These are phyloP conservation scores for Disparrhopalites patrizii DNA, from an alignment of 2,888 invertebrate genomes.

Conservation along the genomic window DNA sequence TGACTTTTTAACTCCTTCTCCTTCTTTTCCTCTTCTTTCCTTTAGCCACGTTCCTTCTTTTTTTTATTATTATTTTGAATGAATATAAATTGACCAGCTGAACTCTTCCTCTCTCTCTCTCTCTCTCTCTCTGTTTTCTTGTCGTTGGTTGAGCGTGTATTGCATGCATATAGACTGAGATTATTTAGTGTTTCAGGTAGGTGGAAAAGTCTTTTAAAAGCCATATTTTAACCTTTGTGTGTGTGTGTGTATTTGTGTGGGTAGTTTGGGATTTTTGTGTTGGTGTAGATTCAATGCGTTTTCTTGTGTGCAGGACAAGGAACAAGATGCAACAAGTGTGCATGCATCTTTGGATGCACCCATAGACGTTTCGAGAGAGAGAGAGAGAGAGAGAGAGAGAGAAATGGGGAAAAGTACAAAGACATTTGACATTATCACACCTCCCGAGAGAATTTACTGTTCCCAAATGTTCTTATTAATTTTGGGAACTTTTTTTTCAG, in stretches of 20 bases:
- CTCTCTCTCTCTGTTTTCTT: not conserved
- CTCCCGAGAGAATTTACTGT: too few species aligned
- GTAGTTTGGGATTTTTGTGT: slow-evolving; percentile 4
- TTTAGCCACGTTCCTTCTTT: too few species aligned
- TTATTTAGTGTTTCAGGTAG: slow-evolving; percentile 14
- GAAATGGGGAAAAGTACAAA: not conserved
- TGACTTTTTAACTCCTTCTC: too few species aligned
- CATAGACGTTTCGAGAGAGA: too few species aligned
- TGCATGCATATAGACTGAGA: slow-evolving; percentile 11
- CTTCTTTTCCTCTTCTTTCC: too few species aligned
- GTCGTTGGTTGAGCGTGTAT: too few species aligned
- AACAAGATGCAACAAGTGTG: slow-evolving; percentile 14
- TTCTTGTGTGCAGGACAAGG: slow-evolving; percentile 17
- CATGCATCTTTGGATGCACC: slow-evolving; percentile 22
- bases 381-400: too few species aligned
- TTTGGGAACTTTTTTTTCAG: too few species aligned
- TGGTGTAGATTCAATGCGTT: slow-evolving; percentile 12
- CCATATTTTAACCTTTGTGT: slow-evolving; percentile 1
- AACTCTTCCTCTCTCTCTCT: not conserved
- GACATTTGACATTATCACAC: slow-evolving; percentile 25
- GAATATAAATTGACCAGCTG: slow-evolving; percentile 21
- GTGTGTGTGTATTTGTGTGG: slow-evolving; percentile 14
- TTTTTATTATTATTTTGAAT: slow-evolving; percentile 8
- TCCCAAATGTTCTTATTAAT: too few species aligned
- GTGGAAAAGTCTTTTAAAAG: slow-evolving; percentile 1